Evolutionary conservation across 2,888 invertebrate species (phyloP).

Genomic region (Sesia bembeciformis): DNA sequence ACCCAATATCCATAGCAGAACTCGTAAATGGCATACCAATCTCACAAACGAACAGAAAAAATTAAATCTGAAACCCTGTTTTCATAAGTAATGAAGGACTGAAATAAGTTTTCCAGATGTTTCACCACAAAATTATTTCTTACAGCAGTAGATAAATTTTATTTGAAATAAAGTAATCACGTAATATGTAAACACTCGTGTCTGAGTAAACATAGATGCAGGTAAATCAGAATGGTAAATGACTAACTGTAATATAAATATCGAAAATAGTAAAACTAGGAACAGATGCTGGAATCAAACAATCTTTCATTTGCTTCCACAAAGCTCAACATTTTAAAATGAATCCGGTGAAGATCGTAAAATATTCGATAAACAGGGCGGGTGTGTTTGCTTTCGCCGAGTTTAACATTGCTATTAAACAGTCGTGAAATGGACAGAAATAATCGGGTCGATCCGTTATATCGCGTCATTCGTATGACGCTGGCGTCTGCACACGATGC

Average conservation of each 20-base stretch:
- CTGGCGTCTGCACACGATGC: conserved; percentile 46
- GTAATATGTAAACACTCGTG: conserved; percentile 62
- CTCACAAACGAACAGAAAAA: no score
- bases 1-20: no score
- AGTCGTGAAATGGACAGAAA: conserved; percentile 73
- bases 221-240: conserved; percentile 72
- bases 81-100: not conserved
- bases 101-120: conserved; percentile 6
- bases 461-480: conserved; percentile 65
- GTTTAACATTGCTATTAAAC: conserved; percentile 74
- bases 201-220: conserved; percentile 64
- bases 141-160: conserved; percentile 47
- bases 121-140: conserved; percentile 54
- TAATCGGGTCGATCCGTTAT: conserved; percentile 72
- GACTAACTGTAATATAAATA: conserved; percentile 70
- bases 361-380: conserved; percentile 72
- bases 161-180: conserved; percentile 63
- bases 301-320: conserved; percentile 64
- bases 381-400: conserved; percentile 70
- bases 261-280: conserved; percentile 60
- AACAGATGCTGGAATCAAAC: conserved; percentile 52
- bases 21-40: no score
- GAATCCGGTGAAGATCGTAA: conserved; percentile 66
- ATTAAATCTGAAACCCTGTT: conserved; percentile 34
- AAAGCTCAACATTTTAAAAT: conserved; percentile 69